phyloP scores from a whole-genome alignment of 2,797 vertebrate species.

The Poeciliopsis paucimaculata region DNA sequence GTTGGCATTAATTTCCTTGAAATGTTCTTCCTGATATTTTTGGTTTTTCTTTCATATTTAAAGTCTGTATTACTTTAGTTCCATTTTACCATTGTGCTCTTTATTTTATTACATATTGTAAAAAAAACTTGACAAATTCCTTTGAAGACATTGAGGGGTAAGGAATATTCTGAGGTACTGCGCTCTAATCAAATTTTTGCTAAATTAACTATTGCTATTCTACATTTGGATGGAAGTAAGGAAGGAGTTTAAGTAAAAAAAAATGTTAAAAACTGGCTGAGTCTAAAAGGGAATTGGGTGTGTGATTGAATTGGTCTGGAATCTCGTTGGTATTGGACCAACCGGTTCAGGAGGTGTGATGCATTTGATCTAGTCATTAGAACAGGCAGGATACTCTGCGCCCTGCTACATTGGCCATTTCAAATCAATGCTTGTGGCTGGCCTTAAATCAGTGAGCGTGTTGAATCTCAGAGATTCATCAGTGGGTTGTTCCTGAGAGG shows the following conservation, averaged over 20 bases:
- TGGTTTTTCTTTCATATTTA: neutral
- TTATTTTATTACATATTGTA: neutral
- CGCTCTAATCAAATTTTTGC: conserved; percentile 21
- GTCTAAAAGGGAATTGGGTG: conserved; percentile 56
- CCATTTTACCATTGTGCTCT: neutral
- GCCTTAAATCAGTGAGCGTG: conserved; percentile 81
- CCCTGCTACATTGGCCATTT: conserved; percentile 75
- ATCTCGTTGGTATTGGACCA: conserved; percentile 49
- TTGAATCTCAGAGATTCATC: conserved; percentile 81
- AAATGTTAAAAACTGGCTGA: neutral
- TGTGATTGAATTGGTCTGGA: conserved; percentile 66
- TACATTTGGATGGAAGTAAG: conserved; percentile 41
- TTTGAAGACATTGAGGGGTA: neutral
- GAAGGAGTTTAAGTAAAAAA: conserved; percentile 41
- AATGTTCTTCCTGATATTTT: neutral
- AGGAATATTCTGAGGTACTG: neutral
- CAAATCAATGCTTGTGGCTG: conserved; percentile 80
- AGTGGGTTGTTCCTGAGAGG: conserved; percentile 71
- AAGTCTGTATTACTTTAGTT: neutral
- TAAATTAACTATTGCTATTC: conserved; percentile 31
- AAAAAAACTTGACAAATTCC: neutral
- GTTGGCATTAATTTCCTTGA: neutral
- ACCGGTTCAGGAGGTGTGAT: conserved; percentile 69
- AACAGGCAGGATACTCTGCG: conserved; percentile 58
- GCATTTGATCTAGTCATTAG: conserved; percentile 83